These are phyloP conservation scores for Cinclus mexicanus DNA, from an alignment of 2,113 vertebrate genomes.

Conservation along the genomic window DNA sequence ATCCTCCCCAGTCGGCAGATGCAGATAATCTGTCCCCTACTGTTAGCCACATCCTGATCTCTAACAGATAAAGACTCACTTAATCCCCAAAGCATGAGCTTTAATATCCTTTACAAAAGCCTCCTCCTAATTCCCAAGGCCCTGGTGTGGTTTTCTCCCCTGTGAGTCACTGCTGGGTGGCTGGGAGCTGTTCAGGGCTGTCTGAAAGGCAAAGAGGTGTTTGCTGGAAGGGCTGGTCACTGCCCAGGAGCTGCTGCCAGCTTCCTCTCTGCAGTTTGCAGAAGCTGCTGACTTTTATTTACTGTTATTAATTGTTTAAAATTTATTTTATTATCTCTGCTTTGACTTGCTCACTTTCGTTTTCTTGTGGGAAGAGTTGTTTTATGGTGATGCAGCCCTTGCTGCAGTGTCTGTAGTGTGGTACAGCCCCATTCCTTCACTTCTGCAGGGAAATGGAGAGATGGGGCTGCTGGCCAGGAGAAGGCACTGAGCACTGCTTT, in stretches of 20 bases:
- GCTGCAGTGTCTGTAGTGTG: fast-evolving
- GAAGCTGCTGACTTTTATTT: background rate
- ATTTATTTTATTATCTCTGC: background rate
- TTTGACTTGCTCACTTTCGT: background rate
- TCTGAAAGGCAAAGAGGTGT: background rate
- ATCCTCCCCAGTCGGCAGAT: conserved; percentile 13
- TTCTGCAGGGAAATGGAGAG: background rate
- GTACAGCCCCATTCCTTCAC: background rate
- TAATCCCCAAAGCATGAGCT: conserved; percentile 53
- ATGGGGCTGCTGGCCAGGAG: background rate
- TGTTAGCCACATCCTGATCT: conserved; percentile 53
- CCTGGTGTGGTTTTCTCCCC: background rate
- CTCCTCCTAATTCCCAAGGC: background rate
- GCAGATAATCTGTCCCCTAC: conserved; percentile 53
- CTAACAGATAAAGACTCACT: conserved; percentile 49
- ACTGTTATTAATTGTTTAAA: background rate
- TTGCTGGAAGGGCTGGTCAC: background rate
- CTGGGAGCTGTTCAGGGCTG: background rate
- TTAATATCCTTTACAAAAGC: conserved; percentile 54
- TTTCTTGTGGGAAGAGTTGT: background rate
- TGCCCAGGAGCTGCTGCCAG: background rate
- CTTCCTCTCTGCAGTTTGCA: background rate
- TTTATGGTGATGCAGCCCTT: background rate
- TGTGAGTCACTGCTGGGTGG: background rate
- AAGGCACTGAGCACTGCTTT: background rate